Base-by-base conservation (phyloP, 2,797 vertebrate genomes). In the Oryzias sinensis region DNA sequence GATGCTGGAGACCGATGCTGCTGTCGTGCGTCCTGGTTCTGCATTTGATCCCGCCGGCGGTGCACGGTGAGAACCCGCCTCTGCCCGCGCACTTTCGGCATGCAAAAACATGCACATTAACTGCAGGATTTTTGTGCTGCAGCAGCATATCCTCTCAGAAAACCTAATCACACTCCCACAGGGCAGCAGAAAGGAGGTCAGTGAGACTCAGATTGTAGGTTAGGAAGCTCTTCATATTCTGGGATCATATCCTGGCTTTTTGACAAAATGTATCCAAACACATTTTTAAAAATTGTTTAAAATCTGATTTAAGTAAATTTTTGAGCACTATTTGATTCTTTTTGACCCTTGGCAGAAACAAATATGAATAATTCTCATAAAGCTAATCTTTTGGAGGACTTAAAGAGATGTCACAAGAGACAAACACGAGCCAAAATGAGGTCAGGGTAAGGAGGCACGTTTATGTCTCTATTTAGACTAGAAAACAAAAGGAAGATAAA, bases 1-100 rank as follows among this genome's bases (percentile, higher is more conserved):
- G 89, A 81, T 86, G 85, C 88, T 89, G 88, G 88, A 88, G 84
- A 72, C 59, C 81, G 49, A 49, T 65, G 77, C 77, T 90, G 86
- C 81, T 90, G 78, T 83, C 66, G 37, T 84, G 85, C 84, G 72
- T 87, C 74, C 72, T 91, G 85, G 74, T 62, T 42, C 76, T 91
- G 73, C 83, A 87, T 74, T 52, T 82, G 73, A 76, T 82, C 78
- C 87, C 89, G 43, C 53, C 74, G 66, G 18, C 62, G 25, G 89
- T 84, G 42, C 86, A 83, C 83, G 91, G 91, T 93, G 90, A 91
- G 91, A 60, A 43, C 20, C 58, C 4, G 50, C 2, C 52, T 45
- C 27, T 22, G 62, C 59, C 33, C 2, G 17, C 29, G 48, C 70
- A 56, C 25, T 17, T 43, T 6, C 11, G 53, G 11, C 65, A n/a